phyloP scores from a whole-genome alignment of 2,113 vertebrate species.

The Stegostoma tigrinum region DNA sequence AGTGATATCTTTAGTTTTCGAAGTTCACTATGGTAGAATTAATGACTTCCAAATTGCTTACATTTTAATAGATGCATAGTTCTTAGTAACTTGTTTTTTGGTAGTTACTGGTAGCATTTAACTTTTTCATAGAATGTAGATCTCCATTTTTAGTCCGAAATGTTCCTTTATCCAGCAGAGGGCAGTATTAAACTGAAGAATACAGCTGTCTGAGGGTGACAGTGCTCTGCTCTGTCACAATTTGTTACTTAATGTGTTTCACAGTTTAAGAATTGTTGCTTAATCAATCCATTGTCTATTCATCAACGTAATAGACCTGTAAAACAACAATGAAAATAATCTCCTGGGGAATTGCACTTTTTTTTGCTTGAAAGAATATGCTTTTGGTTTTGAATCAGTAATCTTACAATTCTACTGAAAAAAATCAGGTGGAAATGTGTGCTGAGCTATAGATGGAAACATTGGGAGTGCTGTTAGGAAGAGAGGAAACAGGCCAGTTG shows the following conservation, averaged over 20 bases:
- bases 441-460: too few relatives aligned
- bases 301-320: background rate
- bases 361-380: background rate
- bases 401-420: background rate
- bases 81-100: background rate
- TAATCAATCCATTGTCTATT: background rate
- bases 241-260: background rate
- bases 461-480: background rate
- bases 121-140: background rate
- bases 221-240: background rate
- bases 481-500: background rate
- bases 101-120: background rate
- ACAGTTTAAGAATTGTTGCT: background rate
- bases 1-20: background rate
- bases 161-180: slow-evolving; percentile 20
- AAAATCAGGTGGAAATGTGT: background rate
- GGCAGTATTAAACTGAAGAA: background rate
- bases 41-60: background rate
- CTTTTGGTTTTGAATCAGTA: background rate
- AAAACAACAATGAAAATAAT: background rate
- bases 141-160: background rate
- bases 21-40: background rate
- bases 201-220: background rate
- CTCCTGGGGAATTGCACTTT: background rate
- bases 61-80: background rate